Conservation (phyloP, 2,113 vertebrate genomes). For the Hyperopisus bebe region DNA sequence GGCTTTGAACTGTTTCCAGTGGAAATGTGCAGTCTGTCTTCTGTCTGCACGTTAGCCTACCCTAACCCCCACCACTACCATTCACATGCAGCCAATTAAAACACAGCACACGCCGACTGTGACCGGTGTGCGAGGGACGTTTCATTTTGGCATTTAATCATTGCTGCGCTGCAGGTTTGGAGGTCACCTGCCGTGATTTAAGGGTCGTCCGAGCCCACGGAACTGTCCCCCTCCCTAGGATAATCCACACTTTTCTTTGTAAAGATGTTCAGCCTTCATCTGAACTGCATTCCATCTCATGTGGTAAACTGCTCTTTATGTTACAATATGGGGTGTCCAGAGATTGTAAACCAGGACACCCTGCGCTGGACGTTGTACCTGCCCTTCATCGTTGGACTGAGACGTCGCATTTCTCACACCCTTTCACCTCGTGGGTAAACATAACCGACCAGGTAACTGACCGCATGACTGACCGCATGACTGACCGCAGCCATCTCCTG, state of each 20-base stretch:
- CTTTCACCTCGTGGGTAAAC: neutral
- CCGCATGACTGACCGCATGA: neutral
- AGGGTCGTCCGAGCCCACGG: neutral
- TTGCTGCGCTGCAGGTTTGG: neutral
- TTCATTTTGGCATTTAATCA: neutral
- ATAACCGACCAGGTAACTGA: neutral
- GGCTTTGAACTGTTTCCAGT: constrained; percentile 6
- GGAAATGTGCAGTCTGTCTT: constrained; percentile 7
- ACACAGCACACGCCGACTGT: neutral
- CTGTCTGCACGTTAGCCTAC: neutral
- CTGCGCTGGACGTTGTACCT: neutral
- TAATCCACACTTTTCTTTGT: neutral
- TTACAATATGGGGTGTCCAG: neutral
- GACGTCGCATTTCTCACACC: neutral
- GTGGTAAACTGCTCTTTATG: too few relatives aligned
- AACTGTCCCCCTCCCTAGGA: neutral
- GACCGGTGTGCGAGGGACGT: too few relatives aligned
- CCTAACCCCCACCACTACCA: neutral
- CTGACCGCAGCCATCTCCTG: neutral
- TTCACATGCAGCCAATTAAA: constrained; percentile 2
- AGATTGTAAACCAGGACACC: neutral
- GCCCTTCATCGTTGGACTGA: neutral
- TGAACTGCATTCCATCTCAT: neutral
- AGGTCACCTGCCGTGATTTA: neutral
- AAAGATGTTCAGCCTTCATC: neutral